Evolutionary conservation across 1,140 invertebrate species (phyloP).

Genomic region (Hormaphis cornu): DNA sequence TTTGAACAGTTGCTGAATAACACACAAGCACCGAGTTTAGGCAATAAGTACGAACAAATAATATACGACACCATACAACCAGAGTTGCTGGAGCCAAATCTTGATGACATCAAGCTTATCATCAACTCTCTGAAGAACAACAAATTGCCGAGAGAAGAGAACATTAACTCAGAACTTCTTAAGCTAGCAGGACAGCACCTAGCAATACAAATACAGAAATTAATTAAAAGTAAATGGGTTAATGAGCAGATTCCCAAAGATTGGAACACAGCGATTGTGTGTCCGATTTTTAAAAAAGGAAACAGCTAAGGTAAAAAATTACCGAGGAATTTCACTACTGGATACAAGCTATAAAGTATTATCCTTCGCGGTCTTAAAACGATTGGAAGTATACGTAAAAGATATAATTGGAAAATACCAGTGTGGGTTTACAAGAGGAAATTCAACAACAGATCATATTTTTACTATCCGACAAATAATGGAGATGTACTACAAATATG

Average conservation of each 20-base stretch:
- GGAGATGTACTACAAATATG: too few relatives aligned
- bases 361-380: too few relatives aligned
- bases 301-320: not conserved
- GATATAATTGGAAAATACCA: too few relatives aligned
- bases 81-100: not conserved
- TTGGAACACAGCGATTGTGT: conserved; percentile 35
- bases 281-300: not conserved
- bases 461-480: too few relatives aligned
- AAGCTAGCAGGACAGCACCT: not conserved
- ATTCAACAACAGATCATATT: too few relatives aligned
- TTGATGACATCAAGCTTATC: not conserved
- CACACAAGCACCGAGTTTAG: not conserved
- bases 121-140: not conserved
- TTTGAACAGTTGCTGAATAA: not conserved
- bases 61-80: too few relatives aligned
- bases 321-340: not conserved
- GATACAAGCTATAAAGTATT: too few relatives aligned
- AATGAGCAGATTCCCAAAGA: conserved; percentile 30
- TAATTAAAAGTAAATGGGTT: conserved; percentile 31
- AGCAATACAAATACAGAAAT: not conserved
- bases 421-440: too few relatives aligned
- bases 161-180: not conserved
- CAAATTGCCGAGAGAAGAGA: not conserved
- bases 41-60: not conserved
- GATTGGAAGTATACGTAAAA: too few relatives aligned